These are phyloP conservation scores for Pristis pectinata DNA, from an alignment of 2,797 vertebrate species.

Conservation along the genomic window DNA sequence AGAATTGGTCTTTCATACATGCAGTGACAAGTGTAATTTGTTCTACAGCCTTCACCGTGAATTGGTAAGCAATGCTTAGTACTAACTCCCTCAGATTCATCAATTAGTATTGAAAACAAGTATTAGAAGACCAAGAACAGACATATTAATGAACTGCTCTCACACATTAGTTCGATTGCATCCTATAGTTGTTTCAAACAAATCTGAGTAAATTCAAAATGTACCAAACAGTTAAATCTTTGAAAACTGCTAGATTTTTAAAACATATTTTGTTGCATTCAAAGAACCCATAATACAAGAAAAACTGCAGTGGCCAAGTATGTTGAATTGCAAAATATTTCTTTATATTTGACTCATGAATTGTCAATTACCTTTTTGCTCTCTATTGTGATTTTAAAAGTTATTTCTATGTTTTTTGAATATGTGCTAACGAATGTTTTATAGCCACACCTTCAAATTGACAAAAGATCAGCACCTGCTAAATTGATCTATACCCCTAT, in stretches of 20 bases:
- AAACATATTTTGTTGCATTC: background rate
- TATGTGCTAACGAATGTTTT: background rate
- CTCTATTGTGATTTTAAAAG: background rate
- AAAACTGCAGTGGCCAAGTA: background rate
- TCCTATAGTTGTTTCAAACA: background rate
- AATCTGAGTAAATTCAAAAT: background rate
- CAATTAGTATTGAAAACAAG: constrained; percentile 3
- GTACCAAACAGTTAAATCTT: background rate
- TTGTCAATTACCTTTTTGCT: background rate
- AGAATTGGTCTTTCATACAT: constrained; percentile 43
- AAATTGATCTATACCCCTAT: background rate
- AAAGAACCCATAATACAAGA: background rate
- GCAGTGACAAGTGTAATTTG: background rate
- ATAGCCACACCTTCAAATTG: background rate
- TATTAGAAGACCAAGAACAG: background rate
- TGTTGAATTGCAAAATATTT: background rate
- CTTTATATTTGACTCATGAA: too few relatives aligned
- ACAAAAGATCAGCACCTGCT: background rate
- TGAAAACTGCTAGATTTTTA: background rate
- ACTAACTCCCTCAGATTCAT: background rate
- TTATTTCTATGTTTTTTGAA: background rate
- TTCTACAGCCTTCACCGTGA: background rate
- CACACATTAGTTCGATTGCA: background rate
- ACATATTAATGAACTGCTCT: background rate
- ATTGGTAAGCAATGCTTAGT: background rate